phyloP scores from a whole-genome alignment of 37 sponge, comb jelly and placozoan genomes.

The Theonella swinhoei region DNA sequence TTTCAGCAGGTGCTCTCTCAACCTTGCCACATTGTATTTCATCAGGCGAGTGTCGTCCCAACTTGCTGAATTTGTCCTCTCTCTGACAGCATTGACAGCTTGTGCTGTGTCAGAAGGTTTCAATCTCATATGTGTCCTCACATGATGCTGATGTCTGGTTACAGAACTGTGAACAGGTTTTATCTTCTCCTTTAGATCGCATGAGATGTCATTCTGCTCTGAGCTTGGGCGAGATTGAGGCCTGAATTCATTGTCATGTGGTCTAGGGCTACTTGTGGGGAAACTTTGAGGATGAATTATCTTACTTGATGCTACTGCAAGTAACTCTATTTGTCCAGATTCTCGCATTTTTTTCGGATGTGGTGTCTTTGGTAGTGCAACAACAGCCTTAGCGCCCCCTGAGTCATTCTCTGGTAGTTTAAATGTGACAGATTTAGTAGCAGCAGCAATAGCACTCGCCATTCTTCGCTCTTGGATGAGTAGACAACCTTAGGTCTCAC shows the following conservation, averaged over 20 bases:
- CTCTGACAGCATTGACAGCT: constrained; percentile 12
- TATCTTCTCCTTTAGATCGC: neutral
- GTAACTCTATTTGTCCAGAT: neutral
- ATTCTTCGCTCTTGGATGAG: too few relatives aligned
- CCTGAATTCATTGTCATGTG: neutral
- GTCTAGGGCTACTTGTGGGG: neutral
- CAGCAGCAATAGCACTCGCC: neutral
- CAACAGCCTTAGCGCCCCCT: neutral
- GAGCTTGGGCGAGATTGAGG: neutral
- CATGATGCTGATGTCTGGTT: neutral
- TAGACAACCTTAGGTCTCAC: too few relatives aligned
- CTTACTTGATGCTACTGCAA: neutral
- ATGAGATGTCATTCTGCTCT: neutral
- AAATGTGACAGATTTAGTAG: neutral
- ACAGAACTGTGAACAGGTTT: neutral
- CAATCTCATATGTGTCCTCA: neutral
- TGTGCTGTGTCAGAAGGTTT: neutral
- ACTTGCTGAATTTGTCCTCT: constrained; percentile 5
- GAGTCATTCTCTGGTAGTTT: neutral
- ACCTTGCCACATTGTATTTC: constrained; percentile 49
- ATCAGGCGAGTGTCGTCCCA: constrained; percentile 30
- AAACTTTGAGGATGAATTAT: neutral
- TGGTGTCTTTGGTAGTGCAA: neutral
- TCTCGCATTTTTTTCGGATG: neutral
- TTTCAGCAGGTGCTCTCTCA: constrained; percentile 52